Conservation (phyloP, 2,113 vertebrate genomes). For the Forbesichthys papilliferus region DNA sequence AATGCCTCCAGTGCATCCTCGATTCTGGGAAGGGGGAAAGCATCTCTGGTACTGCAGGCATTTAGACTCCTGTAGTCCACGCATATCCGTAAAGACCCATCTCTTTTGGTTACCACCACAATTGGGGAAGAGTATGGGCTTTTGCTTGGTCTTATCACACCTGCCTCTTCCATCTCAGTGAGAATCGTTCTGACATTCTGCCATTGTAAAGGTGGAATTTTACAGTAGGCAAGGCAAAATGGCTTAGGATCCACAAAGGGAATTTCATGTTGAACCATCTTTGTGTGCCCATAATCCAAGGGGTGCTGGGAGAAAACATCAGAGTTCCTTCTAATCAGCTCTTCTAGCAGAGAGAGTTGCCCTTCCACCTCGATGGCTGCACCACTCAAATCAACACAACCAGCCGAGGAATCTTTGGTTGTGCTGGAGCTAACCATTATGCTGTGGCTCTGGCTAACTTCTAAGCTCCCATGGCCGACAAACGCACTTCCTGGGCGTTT, state of each 20-base stretch:
- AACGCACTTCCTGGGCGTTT: too few relatives aligned
- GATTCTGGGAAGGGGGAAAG: slow-evolving; percentile 13
- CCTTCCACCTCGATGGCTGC: slow-evolving; percentile 5
- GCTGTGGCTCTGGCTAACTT: too few relatives aligned
- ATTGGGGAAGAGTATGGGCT: slow-evolving; percentile 24
- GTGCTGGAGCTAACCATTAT: too few relatives aligned
- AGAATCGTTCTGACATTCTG: slow-evolving; percentile 3
- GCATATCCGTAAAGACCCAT: slow-evolving; percentile 24
- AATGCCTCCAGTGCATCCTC: slow-evolving; percentile 27
- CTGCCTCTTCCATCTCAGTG: slow-evolving; percentile 22
- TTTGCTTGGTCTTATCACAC: slow-evolving; percentile 26
- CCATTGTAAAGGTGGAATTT: slow-evolving; percentile 26
- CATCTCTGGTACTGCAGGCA: neutral
- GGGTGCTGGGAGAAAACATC: too few relatives aligned
- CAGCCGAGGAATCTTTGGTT: too few relatives aligned
- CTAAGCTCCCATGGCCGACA: too few relatives aligned
- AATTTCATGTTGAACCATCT: neutral
- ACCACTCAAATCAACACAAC: too few relatives aligned
- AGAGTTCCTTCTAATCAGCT: slow-evolving; percentile 2
- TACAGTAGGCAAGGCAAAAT: neutral
- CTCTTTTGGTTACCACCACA: slow-evolving; percentile 24
- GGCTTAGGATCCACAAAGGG: neutral
- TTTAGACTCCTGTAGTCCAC: neutral
- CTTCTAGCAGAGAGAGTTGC: neutral
- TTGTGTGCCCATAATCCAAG: too few relatives aligned